Evolutionary conservation across 2,113 vertebrate genomes (phyloP).

Genomic region (Apteryx mantelli): DNA sequence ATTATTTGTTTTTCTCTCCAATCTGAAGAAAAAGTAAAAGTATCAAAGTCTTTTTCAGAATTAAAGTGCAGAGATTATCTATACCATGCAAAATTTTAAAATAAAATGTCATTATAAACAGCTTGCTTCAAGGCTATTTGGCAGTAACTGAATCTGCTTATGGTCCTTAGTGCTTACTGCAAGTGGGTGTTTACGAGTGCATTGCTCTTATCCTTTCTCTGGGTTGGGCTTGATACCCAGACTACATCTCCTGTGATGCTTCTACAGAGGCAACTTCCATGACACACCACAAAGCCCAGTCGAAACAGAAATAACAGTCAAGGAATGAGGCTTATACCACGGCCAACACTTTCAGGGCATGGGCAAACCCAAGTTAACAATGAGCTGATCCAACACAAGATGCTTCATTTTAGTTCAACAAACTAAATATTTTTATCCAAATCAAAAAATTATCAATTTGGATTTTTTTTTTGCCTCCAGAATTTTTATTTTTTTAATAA

Average conservation of each 20-base stretch:
- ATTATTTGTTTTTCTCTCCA: background rate
- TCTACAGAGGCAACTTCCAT: background rate
- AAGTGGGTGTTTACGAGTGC: background rate
- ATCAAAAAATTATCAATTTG: background rate
- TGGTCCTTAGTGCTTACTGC: background rate
- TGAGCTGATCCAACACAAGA: background rate
- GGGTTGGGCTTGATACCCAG: background rate
- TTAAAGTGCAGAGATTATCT: conserved; percentile 15
- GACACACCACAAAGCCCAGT: background rate
- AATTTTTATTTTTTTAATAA: background rate
- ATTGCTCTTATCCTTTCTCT: background rate
- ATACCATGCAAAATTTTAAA: background rate
- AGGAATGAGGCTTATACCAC: background rate
- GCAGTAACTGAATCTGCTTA: background rate
- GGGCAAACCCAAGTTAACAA: background rate
- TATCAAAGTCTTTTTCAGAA: background rate
- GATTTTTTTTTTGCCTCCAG: background rate
- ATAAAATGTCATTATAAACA: background rate
- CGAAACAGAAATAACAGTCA: background rate
- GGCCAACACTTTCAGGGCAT: background rate
- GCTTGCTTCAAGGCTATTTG: background rate
- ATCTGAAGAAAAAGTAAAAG: background rate
- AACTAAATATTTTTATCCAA: background rate
- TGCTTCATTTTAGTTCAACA: background rate
- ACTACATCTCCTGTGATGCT: background rate